A percentile compares a stretch with the other conserved stretches of the same genome.
phyloP scores from a whole-genome alignment of 2,888 invertebrate species.

The Drosophila ustulata region DNA sequence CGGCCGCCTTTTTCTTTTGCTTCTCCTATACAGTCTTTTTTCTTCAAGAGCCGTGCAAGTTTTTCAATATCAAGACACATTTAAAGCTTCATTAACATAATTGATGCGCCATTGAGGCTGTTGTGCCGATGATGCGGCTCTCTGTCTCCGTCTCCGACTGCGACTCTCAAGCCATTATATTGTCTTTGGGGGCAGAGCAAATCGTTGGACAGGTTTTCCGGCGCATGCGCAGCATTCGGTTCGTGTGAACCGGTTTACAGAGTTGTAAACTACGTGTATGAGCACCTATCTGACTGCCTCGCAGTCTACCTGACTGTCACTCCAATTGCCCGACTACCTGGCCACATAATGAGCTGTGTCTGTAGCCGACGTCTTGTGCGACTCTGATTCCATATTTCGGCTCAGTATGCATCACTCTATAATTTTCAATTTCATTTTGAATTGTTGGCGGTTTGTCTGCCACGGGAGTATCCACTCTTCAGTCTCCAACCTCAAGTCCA shows the following conservation, averaged over 20 bases:
- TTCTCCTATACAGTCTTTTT: constrained; percentile 5
- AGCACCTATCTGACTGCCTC: constrained; percentile 34
- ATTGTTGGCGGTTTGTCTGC: constrained; percentile 41
- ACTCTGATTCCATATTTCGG: constrained; percentile 21
- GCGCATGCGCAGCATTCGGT: constrained; percentile 50
- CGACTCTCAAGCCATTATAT: constrained; percentile 54
- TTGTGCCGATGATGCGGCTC: constrained; percentile 37
- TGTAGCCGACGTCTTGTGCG: constrained; percentile 11
- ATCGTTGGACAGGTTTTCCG: constrained; percentile 74
- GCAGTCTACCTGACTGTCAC: constrained; percentile 14
- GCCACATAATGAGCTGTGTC: constrained; percentile 30
- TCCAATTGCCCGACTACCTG: constrained; percentile 5
- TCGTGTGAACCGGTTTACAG: constrained; percentile 63
- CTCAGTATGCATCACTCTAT: constrained; percentile 25
- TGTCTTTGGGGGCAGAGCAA: constrained; percentile 67
- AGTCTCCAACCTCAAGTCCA: neutral
- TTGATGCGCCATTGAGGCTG: constrained; percentile 76
- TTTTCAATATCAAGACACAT: constrained; percentile 74
- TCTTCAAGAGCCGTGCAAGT: constrained; percentile 52
- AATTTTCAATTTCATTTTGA: constrained; percentile 73
- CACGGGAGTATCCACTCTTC: constrained; percentile 9
- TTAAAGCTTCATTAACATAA: constrained; percentile 77
- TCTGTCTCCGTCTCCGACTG: constrained; percentile 11
- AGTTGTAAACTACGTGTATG: constrained; percentile 26
- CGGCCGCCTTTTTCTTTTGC: constrained; percentile 37